Evolutionary conservation across 2,113 vertebrate genomes (phyloP).

Genomic region (Pagrus major): DNA sequence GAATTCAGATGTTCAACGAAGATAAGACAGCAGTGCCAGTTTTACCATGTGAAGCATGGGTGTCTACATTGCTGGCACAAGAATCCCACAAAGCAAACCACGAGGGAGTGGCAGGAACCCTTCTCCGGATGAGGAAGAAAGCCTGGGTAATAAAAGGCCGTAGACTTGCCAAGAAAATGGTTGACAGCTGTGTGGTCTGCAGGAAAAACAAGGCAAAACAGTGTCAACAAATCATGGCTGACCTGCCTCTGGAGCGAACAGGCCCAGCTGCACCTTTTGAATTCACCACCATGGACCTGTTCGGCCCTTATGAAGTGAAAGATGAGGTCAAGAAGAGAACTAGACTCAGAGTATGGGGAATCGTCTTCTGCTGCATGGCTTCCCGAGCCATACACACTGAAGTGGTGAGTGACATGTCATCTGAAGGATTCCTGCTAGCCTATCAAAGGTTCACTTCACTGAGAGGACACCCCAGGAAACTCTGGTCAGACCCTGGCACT

Average conservation of each 20-base stretch:
- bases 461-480: too few relatives aligned
- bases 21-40: conserved; percentile 18
- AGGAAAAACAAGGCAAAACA: neutral
- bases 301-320: conserved; percentile 42
- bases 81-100: conserved; percentile 28
- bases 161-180: conserved; percentile 5
- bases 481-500: too few relatives aligned
- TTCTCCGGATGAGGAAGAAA: too few relatives aligned
- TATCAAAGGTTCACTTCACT: too few relatives aligned
- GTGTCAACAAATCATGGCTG: conserved; percentile 21
- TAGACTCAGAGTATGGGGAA: conserved; percentile 30
- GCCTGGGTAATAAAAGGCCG: too few relatives aligned
- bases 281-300: conserved; percentile 36
- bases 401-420: conserved; percentile 11
- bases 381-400: conserved; percentile 34
- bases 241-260: neutral
- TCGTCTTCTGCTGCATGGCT: conserved; percentile 44
- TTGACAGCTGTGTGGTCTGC: conserved; percentile 1
- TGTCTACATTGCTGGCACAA: conserved; percentile 10
- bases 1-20: conserved; percentile 34
- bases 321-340: conserved; percentile 24
- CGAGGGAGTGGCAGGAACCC: neutral
- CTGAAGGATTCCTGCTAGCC: conserved; percentile 39
- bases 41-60: conserved; percentile 26
- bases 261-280: conserved; percentile 23